These are phyloP conservation scores for Lochmaea crataegi DNA, from an alignment of 2,888 invertebrate genomes.

Conservation along the genomic window DNA sequence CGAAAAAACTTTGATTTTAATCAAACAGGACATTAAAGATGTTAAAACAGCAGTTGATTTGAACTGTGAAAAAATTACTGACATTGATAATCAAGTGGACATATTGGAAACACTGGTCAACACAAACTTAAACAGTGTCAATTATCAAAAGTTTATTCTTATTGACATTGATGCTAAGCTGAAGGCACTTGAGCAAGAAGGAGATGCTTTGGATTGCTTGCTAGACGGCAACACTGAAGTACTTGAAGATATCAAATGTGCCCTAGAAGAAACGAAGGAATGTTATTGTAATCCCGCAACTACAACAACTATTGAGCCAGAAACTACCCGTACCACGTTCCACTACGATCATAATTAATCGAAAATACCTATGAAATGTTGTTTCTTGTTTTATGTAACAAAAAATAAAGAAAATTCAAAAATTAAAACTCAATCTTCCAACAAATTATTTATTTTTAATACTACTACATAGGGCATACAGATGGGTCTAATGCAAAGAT, in stretches of 20 bases:
- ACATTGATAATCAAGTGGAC: background rate
- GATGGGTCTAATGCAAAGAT: too few species aligned
- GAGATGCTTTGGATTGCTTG: background rate
- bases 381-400: constrained; percentile 1
- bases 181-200: background rate
- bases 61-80: background rate
- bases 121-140: background rate
- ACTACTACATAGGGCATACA: too few species aligned
- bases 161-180: constrained; percentile 6
- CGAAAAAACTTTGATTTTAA: background rate
- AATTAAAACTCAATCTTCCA: too few species aligned
- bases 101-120: background rate
- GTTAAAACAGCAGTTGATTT: background rate
- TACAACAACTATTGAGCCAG: background rate
- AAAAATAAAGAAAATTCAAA: constrained; percentile 1
- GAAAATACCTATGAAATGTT: background rate
- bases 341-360: background rate
- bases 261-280: background rate
- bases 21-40: background rate
- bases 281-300: constrained; percentile 1
- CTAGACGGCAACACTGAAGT: background rate
- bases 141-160: background rate
- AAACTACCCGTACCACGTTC: background rate
- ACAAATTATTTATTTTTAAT: too few species aligned
- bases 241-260: background rate